Percentiles rank a stretch among this genome's conserved stretches.
phyloP scores from a whole-genome alignment of 2,113 vertebrate genomes.

The Oreotragus oreotragus region DNA sequence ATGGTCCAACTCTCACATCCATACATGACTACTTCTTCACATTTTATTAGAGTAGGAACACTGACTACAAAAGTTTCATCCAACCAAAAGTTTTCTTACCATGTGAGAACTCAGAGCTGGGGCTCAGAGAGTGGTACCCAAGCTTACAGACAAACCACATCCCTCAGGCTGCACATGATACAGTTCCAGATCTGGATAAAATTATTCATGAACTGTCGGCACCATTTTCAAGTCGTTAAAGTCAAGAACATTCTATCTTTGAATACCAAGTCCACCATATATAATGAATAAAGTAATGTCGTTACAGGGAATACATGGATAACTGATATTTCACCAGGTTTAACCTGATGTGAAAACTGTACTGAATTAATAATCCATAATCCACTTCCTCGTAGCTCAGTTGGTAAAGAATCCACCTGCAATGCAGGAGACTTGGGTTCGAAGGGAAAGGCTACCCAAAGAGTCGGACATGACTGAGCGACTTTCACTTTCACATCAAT shows the following conservation, averaged over 20 bases:
- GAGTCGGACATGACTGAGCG: fast-evolving
- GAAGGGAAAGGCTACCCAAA: background rate
- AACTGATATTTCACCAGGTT: background rate
- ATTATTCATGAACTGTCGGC: background rate
- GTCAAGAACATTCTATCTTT: background rate
- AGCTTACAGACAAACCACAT: background rate
- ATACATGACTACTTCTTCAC: background rate
- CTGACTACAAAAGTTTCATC: background rate
- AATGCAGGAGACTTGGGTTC: background rate
- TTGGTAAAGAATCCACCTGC: background rate
- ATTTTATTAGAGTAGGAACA: background rate
- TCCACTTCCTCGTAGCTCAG: background rate
- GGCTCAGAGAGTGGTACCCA: background rate
- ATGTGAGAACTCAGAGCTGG: background rate
- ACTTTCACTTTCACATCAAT: background rate
- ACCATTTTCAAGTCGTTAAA: background rate
- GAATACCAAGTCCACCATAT: background rate
- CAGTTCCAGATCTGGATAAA: background rate
- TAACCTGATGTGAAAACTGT: background rate
- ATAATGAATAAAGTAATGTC: background rate
- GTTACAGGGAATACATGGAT: background rate
- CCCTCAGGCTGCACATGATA: fast-evolving
- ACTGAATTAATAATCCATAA: background rate
- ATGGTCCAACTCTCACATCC: background rate
- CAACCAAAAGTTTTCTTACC: background rate